These are phyloP conservation scores for Mus caroli DNA, from an alignment of 2,797 vertebrate genomes.

Conservation along the genomic window DNA sequence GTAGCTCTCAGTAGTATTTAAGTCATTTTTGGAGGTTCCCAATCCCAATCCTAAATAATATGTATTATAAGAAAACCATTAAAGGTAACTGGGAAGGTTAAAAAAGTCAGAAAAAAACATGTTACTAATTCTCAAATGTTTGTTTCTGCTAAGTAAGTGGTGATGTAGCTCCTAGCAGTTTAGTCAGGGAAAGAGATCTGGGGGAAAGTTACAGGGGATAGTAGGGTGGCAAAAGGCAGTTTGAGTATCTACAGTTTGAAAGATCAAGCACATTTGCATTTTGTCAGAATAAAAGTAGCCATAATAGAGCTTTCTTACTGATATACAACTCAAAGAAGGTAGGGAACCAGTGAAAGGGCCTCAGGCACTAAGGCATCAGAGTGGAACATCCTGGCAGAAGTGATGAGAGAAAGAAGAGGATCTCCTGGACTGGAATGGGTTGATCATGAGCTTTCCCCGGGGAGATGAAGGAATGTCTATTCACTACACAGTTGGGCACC, in stretches of 20 bases:
- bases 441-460: not conserved
- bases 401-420: not conserved
- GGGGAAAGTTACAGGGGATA: not conserved
- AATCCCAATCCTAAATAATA: not conserved
- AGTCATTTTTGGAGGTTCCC: not conserved
- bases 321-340: not conserved
- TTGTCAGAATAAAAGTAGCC: not conserved
- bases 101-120: not conserved
- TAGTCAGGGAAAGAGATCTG: too few relatives aligned
- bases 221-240: not conserved
- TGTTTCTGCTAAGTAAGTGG: not conserved
- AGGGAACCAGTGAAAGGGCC: too few relatives aligned
- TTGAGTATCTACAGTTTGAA: not conserved
- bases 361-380: not conserved
- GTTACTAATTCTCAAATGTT: not conserved
- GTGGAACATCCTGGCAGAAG: not conserved
- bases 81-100: not conserved
- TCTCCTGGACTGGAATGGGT: too few relatives aligned
- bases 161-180: fast-evolving
- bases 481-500: not conserved
- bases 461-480: not conserved
- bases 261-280: not conserved
- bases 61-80: not conserved
- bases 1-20: not conserved
- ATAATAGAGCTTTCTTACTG: not conserved